Evolutionary conservation across 1,140 invertebrate species (phyloP).

Genomic region (Notospermus geniculatus): DNA sequence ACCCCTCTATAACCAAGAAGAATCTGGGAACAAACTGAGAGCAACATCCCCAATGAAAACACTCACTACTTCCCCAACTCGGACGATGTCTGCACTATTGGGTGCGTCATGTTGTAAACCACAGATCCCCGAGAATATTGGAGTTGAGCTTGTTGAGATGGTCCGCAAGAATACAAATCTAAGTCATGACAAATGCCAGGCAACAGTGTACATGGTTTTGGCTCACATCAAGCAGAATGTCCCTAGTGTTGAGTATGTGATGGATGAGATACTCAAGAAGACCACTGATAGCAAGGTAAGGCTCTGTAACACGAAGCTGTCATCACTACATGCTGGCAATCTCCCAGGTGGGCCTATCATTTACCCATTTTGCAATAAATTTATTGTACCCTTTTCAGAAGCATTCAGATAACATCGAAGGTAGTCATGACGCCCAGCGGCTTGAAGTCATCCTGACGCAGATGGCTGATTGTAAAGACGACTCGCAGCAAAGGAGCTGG

Average conservation of each 20-base stretch:
- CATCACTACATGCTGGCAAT: too few relatives aligned
- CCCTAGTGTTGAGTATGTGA: constrained; percentile 32
- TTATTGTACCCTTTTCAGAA: background rate
- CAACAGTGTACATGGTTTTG: constrained; percentile 77
- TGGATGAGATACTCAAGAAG: constrained; percentile 36
- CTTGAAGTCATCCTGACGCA: constrained; percentile 77
- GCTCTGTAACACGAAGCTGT: constrained; percentile 49
- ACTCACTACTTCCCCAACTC: background rate
- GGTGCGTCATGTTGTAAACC: constrained; percentile 7
- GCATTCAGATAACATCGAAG: constrained; percentile 11
- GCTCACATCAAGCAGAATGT: constrained; percentile 42
- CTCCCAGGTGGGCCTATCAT: too few relatives aligned
- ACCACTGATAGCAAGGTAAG: constrained; percentile 23
- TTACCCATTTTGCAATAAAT: background rate
- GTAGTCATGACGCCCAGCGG: constrained; percentile 69
- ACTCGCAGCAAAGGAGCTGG: constrained; percentile 91
- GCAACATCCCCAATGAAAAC: background rate
- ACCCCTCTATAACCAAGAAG: background rate
- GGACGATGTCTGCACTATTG: background rate
- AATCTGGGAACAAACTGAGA: constrained; percentile 1
- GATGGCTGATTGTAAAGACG: constrained; percentile 83
- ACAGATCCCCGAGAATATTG: constrained; percentile 28
- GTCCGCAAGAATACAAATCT: constrained; percentile 79
- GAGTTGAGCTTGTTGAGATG: constrained; percentile 50
- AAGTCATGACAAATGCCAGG: constrained; percentile 81